Conservation (phyloP, 2,888 invertebrate species). For the Scaptomyza reducta region DNA sequence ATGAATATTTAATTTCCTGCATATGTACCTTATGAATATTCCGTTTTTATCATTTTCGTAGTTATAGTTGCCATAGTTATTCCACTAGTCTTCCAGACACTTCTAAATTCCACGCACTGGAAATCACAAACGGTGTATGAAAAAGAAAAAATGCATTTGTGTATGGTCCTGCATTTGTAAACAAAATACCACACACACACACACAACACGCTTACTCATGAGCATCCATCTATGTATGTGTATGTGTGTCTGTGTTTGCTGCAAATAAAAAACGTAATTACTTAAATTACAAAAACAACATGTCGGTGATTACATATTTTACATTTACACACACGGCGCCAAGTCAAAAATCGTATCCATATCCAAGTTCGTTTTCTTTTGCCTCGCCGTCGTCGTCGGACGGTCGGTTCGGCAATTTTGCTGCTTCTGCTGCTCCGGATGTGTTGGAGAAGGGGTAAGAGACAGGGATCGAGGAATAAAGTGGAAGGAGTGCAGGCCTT, state of each 20-base stretch:
- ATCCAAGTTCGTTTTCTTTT: slow-evolving; percentile 43
- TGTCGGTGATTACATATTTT: slow-evolving; percentile 71
- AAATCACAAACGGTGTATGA: background rate
- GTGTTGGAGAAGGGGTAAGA: slow-evolving; percentile 13
- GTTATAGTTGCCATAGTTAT: background rate
- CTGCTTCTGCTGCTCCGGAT: slow-evolving; percentile 49
- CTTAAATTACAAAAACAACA: slow-evolving; percentile 66
- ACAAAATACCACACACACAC: slow-evolving; percentile 3
- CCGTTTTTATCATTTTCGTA: background rate
- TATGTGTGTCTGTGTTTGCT: slow-evolving; percentile 5
- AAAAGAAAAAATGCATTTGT: slow-evolving; percentile 22
- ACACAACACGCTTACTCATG: background rate
- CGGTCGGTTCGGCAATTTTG: slow-evolving; percentile 31
- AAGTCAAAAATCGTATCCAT: slow-evolving; percentile 51
- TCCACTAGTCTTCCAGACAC: background rate
- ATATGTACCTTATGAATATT: background rate
- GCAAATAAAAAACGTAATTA: slow-evolving; percentile 62
- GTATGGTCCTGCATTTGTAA: slow-evolving; percentile 14
- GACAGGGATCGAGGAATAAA: background rate
- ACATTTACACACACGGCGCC: slow-evolving; percentile 54
- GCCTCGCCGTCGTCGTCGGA: slow-evolving; percentile 7
- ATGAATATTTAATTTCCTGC: background rate
- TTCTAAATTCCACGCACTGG: background rate
- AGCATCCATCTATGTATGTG: background rate
- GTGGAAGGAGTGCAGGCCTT: slow-evolving; percentile 54